Conservation (phyloP, 2,888 invertebrate species). For the Zelleria hepariella region DNA sequence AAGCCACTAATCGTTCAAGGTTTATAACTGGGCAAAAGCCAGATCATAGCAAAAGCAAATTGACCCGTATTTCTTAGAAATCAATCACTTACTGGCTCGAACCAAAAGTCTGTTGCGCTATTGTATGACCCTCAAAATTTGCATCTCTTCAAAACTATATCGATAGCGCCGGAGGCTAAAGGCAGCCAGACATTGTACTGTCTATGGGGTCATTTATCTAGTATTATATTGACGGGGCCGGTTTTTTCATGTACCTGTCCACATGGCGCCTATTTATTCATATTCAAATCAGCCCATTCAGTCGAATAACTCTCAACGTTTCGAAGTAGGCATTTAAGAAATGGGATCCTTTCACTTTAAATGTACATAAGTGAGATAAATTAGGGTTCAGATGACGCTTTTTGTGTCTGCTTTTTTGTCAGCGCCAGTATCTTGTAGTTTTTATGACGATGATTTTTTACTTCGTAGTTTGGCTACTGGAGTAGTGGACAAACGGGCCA, state of each 20-base stretch:
- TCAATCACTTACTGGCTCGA: not conserved
- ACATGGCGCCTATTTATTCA: slow-evolving; percentile 68
- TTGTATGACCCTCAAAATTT: slow-evolving; percentile 31
- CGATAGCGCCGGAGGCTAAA: slow-evolving; percentile 42
- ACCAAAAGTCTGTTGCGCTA: not conserved
- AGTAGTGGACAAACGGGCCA: not conserved
- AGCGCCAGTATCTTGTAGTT: not conserved
- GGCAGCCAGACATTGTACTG: slow-evolving; percentile 59
- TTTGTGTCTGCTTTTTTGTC: not conserved
- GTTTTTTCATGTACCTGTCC: slow-evolving; percentile 68
- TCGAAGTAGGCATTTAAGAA: slow-evolving; percentile 38
- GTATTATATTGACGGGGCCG: slow-evolving; percentile 57
- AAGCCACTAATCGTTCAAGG: too few relatives aligned
- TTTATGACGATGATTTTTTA: not conserved
- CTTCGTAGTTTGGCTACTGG: not conserved
- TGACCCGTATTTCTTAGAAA: not conserved
- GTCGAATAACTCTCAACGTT: slow-evolving; percentile 64
- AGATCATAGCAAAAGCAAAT: not conserved
- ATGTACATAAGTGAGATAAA: slow-evolving; percentile 39
- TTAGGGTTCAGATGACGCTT: slow-evolving; percentile 14
- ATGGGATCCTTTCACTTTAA: slow-evolving; percentile 45
- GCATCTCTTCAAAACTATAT: slow-evolving; percentile 40
- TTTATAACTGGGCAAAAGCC: too few relatives aligned
- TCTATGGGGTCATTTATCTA: slow-evolving; percentile 63
- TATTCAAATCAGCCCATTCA: slow-evolving; percentile 64